Conservation (phyloP, 1,140 invertebrate species). For the Meloidogyne floridensis region DNA sequence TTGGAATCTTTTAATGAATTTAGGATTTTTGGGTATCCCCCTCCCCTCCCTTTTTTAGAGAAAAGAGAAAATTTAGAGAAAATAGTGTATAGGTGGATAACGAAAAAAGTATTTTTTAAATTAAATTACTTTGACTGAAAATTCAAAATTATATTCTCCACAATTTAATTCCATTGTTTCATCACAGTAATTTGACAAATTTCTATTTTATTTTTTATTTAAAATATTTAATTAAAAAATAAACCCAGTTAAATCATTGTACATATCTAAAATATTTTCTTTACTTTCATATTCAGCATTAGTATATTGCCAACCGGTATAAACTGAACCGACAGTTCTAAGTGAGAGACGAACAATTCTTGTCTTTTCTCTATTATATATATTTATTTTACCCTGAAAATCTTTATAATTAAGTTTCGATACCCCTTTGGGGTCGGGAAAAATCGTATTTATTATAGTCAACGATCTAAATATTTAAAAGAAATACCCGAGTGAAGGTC, state of each 20-base stretch:
- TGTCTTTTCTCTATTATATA: conserved; percentile 40
- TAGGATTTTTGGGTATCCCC: too few species aligned
- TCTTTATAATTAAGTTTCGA: not conserved
- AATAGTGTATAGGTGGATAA: too few species aligned
- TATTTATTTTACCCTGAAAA: conserved; percentile 48
- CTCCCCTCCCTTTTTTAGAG: too few species aligned
- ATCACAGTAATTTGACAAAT: conserved; percentile 48
- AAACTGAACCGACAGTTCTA: conserved; percentile 46
- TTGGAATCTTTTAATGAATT: conserved; percentile 41
- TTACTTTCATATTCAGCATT: conserved; percentile 49
- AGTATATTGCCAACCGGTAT: conserved; percentile 47
- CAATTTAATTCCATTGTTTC: conserved; percentile 46
- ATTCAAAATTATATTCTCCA: conserved; percentile 53
- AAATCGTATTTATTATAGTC: too few species aligned
- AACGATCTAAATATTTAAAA: too few species aligned
- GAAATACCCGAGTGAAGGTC: too few species aligned
- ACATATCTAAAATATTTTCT: conserved; percentile 56
- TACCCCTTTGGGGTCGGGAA: too few species aligned
- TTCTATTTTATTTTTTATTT: conserved; percentile 37
- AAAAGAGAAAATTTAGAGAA: too few species aligned
- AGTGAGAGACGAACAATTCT: conserved; percentile 50
- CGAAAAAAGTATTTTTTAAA: conserved; percentile 4
- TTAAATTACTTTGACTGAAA: conserved; percentile 43
- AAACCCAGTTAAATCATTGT: conserved; percentile 53
- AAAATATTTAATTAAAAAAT: not conserved